phyloP scores from a whole-genome alignment of 2,888 invertebrate genomes.

The Acleris cristana region DNA sequence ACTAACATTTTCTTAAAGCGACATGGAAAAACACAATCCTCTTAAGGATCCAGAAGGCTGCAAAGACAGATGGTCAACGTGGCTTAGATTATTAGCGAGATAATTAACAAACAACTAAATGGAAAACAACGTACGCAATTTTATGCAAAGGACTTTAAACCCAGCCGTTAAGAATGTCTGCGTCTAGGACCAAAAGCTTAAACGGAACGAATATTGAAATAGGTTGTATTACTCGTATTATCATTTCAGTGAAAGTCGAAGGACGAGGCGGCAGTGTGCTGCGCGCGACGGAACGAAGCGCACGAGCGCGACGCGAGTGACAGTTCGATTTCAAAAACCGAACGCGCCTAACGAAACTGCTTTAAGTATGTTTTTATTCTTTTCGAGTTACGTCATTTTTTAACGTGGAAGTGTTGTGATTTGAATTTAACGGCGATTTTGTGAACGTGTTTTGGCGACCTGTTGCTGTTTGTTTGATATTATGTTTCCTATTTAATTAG shows the following conservation, averaged over 20 bases:
- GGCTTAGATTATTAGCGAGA: conserved; percentile 30
- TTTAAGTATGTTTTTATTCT: conserved; percentile 72
- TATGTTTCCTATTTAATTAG: conserved; percentile 20
- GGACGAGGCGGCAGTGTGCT: conserved; percentile 68
- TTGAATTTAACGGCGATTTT: conserved; percentile 52
- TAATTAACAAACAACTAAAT: conserved; percentile 25
- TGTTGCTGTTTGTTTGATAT: conserved; percentile 26
- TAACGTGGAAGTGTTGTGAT: conserved; percentile 48
- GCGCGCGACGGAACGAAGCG: conserved; percentile 48
- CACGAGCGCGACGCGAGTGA: conserved; percentile 46
- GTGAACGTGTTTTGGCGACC: conserved; percentile 23
- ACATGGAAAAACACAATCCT: conserved; percentile 32
- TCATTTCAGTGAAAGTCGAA: conserved; percentile 77
- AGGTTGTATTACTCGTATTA: conserved; percentile 45
- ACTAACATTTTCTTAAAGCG: conserved; percentile 14
- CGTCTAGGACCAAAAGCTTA: conserved; percentile 38
- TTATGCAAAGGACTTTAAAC: conserved; percentile 34
- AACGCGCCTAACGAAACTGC: conserved; percentile 51
- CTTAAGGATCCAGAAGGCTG: conserved; percentile 33
- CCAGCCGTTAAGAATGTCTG: conserved; percentile 25
- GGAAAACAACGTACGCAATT: conserved; percentile 32
- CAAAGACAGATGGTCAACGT: conserved; percentile 32
- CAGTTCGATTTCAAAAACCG: conserved; percentile 39
- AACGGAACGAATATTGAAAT: conserved; percentile 39
- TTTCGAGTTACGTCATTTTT: conserved; percentile 40